Base-by-base conservation (phyloP, 1,140 invertebrate genomes). In the Drosophila watanabei region DNA sequence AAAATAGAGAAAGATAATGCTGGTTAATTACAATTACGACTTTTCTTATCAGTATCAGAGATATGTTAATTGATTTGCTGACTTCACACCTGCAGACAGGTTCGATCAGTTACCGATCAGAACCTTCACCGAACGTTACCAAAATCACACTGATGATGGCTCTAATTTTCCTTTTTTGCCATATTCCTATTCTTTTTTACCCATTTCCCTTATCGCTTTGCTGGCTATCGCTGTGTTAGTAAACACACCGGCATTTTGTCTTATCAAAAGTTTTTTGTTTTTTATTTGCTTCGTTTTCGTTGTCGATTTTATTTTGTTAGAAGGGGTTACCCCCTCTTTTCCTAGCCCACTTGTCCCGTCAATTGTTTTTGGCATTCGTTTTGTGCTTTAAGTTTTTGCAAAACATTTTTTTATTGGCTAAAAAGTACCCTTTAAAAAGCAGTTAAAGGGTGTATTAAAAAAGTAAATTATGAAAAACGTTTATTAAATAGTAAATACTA, bases 181-280 rank as follows among this genome's bases (percentile, higher is more conserved):
- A 39, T 56, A 33, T 18, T 33, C 30, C n/a, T 48, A 64, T 72
- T 78, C 58, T 85, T 58, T n/a, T n/a, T 75, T 80, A 75, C 51
- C 20, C 24, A 24, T 24, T 24, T 32, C 1, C 57, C 60, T 87
- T 87, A 87, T 87, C 83, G 66, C 54, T 1, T 1, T 30, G 33
- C 48, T 63, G 11, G 20, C 63, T 89, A 89, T 88, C 81, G 66
- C 65, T 56, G 71, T 84, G 71, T 68, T 84, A 57, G 80, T 81
- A 81, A 85, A 82, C 70, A 85, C 81, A 73, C 81, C 85, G 85
- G 85, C 86, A 79, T 82, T 88, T 79, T 30, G 20, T 43, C 86
- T 90, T 85, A 92, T 91, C 91, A 69, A 43, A 1, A 32, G n/a
- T n/a, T n/a, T 56, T 65, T 56, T 39, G 68, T 61, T 73, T 73